A percentile compares a stretch with the other conserved stretches of the same genome.
Conservation (phyloP, 2,113 vertebrate species). For the Neolamprologus hecqui region DNA sequence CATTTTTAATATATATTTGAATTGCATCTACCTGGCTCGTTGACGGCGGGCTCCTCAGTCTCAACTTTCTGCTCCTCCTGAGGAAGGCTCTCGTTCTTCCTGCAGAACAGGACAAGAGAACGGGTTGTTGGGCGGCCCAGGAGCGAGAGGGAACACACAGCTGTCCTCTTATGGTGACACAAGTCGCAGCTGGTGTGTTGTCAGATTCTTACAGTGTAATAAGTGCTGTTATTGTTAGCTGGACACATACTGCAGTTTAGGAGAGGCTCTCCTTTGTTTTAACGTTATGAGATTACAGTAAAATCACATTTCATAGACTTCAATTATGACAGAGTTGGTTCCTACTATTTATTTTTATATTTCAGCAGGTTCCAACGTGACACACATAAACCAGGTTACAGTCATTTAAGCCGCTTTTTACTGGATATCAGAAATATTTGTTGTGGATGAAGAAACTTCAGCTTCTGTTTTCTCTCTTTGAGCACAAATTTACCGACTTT, state of each 20-base stretch:
- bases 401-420: background rate
- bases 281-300: background rate
- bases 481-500: background rate
- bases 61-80: constrained; percentile 15
- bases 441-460: background rate
- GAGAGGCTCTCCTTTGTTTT: background rate
- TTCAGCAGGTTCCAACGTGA: background rate
- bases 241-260: background rate
- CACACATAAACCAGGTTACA: accelerated
- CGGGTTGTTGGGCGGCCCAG: background rate
- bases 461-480: background rate
- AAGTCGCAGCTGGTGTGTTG: background rate
- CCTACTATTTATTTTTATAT: background rate
- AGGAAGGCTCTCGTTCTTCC: constrained; percentile 3
- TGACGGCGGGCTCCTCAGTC: background rate
- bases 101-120: constrained; percentile 3
- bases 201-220: background rate
- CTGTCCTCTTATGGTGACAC: background rate
- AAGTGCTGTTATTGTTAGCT: background rate
- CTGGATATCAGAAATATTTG: background rate
- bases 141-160: accelerated
- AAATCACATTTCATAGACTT: background rate
- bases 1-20: background rate
- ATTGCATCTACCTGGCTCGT: constrained; percentile 6
- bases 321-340: background rate